These are phyloP conservation scores for Phocoena sinus DNA, from an alignment of 2,113 vertebrate genomes.

Conservation along the genomic window DNA sequence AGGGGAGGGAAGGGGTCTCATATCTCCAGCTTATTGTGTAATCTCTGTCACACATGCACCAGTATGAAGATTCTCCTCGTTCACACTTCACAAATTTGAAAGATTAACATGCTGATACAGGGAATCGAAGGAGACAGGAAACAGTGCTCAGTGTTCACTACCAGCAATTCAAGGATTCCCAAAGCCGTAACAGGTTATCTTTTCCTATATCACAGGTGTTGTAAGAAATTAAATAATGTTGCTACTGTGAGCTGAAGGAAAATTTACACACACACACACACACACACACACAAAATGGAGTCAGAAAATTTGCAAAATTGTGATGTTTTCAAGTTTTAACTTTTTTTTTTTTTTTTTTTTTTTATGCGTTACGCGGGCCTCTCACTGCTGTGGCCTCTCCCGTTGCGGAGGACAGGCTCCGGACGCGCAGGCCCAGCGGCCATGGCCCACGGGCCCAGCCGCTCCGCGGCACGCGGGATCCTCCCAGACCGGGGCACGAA, in stretches of 20 bases:
- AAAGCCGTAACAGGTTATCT: background rate
- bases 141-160: background rate
- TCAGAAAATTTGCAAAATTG: background rate
- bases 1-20: accelerated
- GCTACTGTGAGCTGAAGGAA: background rate
- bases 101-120: background rate
- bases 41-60: background rate
- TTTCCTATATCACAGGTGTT: background rate
- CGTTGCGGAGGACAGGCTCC: too few species aligned
- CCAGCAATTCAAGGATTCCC: background rate
- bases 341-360: too few species aligned
- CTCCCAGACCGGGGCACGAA: too few species aligned
- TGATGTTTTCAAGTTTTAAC: too few species aligned
- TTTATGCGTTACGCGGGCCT: too few species aligned
- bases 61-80: background rate
- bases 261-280: too few species aligned
- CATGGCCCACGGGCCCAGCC: too few species aligned
- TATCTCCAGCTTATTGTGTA: background rate
- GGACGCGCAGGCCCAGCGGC: too few species aligned
- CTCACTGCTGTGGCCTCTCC: too few species aligned
- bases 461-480: too few species aligned
- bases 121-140: background rate
- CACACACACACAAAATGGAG: background rate
- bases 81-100: background rate
- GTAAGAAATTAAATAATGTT: background rate